Percentiles rank a stretch among this genome's conserved stretches.
phyloP scores from a whole-genome alignment of 2,888 invertebrate species.

The Sisyra nigra region DNA sequence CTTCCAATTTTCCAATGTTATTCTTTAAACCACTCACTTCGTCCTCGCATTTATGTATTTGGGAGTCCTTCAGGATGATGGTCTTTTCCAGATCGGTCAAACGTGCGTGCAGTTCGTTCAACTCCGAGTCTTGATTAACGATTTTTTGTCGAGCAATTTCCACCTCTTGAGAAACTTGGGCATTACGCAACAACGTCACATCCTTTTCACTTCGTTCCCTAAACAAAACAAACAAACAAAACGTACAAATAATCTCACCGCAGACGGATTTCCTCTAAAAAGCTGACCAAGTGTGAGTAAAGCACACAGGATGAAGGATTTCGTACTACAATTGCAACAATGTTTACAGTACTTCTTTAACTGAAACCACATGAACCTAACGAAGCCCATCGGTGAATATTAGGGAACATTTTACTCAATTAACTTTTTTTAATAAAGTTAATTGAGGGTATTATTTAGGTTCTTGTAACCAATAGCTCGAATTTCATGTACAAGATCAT shows the following conservation, averaged over 20 bases:
- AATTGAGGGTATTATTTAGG: no score
- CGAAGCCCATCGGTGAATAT: no score
- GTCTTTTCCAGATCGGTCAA: slow-evolving; percentile 36
- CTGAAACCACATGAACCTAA: no score
- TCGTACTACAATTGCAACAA: no score
- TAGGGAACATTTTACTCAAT: no score
- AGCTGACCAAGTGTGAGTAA: no score
- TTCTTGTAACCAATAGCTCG: no score
- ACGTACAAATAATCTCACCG: not conserved
- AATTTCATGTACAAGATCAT: no score
- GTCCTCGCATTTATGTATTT: slow-evolving; percentile 23
- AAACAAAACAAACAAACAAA: no score
- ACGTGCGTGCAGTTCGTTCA: slow-evolving; percentile 39
- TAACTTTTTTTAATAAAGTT: no score
- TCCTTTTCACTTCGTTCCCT: slow-evolving; percentile 63
- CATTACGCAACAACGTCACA: slow-evolving; percentile 56
- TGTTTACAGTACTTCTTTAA: no score
- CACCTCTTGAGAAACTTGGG: slow-evolving; percentile 66
- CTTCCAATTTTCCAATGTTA: slow-evolving; percentile 36
- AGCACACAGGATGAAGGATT: no score
- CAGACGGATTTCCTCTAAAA: not conserved
- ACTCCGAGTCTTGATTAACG: slow-evolving; percentile 49
- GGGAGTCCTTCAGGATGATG: slow-evolving; percentile 12
- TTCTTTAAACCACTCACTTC: slow-evolving; percentile 28
- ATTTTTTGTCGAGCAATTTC: slow-evolving; percentile 60